These are phyloP conservation scores for Protonemura montana DNA, from an alignment of 2,888 invertebrate genomes.

Conservation along the genomic window DNA sequence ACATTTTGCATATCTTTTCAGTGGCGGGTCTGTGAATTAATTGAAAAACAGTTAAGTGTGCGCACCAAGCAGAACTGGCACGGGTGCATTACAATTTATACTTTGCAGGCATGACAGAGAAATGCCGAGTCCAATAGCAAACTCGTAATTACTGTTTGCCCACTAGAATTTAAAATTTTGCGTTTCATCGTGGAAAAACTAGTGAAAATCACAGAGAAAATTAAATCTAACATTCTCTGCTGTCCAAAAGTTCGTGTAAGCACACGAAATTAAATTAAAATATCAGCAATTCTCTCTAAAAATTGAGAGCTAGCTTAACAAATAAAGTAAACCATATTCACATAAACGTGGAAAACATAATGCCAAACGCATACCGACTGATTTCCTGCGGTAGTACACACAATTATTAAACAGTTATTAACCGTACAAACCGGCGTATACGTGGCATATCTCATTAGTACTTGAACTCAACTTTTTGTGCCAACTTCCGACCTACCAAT, in stretches of 20 bases:
- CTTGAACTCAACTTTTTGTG: neutral
- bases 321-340: too few relatives aligned
- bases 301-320: too few relatives aligned
- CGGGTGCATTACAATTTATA: neutral
- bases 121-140: neutral
- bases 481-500: neutral
- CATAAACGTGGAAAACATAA: neutral
- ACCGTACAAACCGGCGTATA: neutral
- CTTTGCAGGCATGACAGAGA: neutral
- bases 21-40: neutral
- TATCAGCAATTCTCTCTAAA: too few relatives aligned
- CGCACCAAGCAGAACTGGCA: neutral
- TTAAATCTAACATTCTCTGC: too few relatives aligned
- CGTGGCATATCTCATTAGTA: neutral
- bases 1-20: conserved; percentile 20
- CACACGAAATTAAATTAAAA: too few relatives aligned
- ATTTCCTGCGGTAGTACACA: neutral
- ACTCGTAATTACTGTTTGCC: too few relatives aligned
- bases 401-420: neutral
- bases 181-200: neutral
- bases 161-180: neutral
- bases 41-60: neutral
- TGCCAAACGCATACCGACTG: neutral
- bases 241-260: too few relatives aligned
- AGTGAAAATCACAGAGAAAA: neutral